Conservation (phyloP, 2,888 invertebrate species). For the Lasioglossum marginatum region DNA sequence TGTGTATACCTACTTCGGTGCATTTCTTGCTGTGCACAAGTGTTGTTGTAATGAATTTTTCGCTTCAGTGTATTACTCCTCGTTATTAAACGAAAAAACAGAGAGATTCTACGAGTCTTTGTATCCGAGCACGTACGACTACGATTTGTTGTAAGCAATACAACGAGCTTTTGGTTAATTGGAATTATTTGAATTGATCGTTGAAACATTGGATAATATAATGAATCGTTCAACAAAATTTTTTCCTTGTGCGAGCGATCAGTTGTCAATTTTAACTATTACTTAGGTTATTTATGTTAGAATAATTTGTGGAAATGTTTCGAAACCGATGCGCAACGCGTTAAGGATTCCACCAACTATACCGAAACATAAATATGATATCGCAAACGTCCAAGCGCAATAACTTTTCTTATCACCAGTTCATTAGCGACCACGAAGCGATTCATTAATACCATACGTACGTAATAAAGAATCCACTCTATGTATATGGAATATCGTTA, state of each 20-base stretch:
- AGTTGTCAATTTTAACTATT: constrained; percentile 40
- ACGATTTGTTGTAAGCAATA: not conserved
- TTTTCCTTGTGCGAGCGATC: constrained; percentile 23
- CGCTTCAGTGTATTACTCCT: constrained; percentile 34
- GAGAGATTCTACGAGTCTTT: not conserved
- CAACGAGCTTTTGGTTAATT: constrained; percentile 3
- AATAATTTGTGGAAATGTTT: constrained; percentile 36
- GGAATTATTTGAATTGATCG: constrained; percentile 4
- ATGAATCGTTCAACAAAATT: constrained; percentile 11
- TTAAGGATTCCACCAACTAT: constrained; percentile 12
- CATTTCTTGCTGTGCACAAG: constrained; percentile 38
- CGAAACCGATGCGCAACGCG: not conserved
- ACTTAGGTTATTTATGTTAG: constrained; percentile 41
- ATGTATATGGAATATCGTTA: constrained; percentile 48
- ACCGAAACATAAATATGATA: constrained; percentile 22
- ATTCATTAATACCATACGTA: constrained; percentile 27
- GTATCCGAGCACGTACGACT: not conserved
- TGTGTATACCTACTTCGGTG: constrained; percentile 14
- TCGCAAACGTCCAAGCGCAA: constrained; percentile 63
- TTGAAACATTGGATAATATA: constrained; percentile 23
- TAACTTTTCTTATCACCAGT: constrained; percentile 60
- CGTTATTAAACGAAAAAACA: not conserved
- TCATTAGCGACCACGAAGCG: constrained; percentile 26
- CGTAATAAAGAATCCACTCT: constrained; percentile 46
- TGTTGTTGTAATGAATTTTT: constrained; percentile 19